A percentile compares a stretch with the other conserved stretches of the same genome.
These are phyloP conservation scores for Hemicrepidius hirtus DNA, from an alignment of 2,888 invertebrate species.

Conservation along the genomic window DNA sequence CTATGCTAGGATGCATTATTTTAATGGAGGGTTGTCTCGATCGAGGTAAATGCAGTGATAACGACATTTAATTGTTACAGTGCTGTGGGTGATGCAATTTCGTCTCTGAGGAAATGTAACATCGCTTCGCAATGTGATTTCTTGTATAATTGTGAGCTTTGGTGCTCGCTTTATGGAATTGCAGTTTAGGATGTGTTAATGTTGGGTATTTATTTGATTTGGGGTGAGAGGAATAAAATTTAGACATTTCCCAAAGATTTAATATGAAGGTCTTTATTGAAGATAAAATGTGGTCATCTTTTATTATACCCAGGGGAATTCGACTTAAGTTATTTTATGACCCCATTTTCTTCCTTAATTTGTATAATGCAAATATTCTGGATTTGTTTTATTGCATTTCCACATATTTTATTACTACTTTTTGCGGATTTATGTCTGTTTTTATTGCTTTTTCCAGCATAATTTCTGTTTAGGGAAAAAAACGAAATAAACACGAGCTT, in stretches of 20 bases:
- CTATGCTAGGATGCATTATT: conserved; percentile 4
- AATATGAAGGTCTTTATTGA: not conserved
- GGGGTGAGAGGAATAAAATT: no score
- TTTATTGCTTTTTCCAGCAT: conserved; percentile 34
- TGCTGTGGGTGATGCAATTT: conserved; percentile 39
- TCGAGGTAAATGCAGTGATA: conserved; percentile 34
- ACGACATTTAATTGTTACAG: conserved; percentile 39
- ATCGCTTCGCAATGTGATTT: conserved; percentile 35
- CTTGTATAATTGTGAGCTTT: conserved; percentile 23
- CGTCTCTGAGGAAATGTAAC: conserved; percentile 41
- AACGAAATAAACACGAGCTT: conserved; percentile 1
- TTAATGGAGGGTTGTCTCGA: conserved; percentile 6
- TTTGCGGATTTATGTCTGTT: conserved; percentile 39
- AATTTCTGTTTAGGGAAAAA: conserved; percentile 10
- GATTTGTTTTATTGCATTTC: conserved; percentile 48
- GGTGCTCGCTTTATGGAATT: conserved; percentile 13
- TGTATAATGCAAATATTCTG: conserved; percentile 45
- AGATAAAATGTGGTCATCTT: conserved; percentile 19
- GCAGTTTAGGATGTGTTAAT: conserved; percentile 12
- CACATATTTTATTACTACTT: conserved; percentile 47
- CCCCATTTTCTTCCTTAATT: conserved; percentile 43
- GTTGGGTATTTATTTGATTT: not conserved
- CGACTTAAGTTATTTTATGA: conserved; percentile 39
- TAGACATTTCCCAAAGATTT: not conserved
- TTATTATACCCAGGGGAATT: conserved; percentile 30